These are phyloP conservation scores for Lipophrys pholis DNA, from an alignment of 2,113 vertebrate species.

Conservation along the genomic window DNA sequence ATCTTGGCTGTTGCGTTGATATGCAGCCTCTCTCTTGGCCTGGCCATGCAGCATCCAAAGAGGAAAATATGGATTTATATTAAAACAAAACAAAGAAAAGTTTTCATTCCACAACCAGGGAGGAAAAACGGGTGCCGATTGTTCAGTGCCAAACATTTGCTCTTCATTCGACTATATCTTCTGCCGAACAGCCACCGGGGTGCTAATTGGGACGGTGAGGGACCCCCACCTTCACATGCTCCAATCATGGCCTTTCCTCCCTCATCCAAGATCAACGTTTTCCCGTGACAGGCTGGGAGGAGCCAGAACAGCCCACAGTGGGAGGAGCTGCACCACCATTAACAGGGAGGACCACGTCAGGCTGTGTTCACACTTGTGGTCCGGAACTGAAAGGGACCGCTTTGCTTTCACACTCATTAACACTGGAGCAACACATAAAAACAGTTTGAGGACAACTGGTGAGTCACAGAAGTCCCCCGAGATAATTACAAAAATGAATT, in stretches of 20 bases:
- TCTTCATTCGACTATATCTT: constrained; percentile 17
- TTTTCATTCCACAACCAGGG: constrained; percentile 51
- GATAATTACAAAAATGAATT: no score
- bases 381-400: no score
- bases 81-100: not conserved
- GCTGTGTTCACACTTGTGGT: no score
- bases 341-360: no score
- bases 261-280: constrained; percentile 1
- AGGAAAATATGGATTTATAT: not conserved
- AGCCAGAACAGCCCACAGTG: constrained; percentile 7
- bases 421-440: no score
- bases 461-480: no score
- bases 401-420: no score
- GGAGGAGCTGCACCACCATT: constrained; percentile 8
- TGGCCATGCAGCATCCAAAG: constrained; percentile 80
- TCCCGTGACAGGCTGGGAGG: constrained; percentile 43
- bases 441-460: no score
- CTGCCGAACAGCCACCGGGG: constrained; percentile 27
- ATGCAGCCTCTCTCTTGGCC: constrained; percentile 61
- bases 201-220: constrained; percentile 35
- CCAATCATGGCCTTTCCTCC: constrained; percentile 26
- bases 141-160: constrained; percentile 26
- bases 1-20: constrained; percentile 46
- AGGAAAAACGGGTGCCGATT: constrained; percentile 14
- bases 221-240: constrained; percentile 52